Base-by-base conservation (phyloP, 2,113 vertebrate species). In the Pleuronectes platessa region DNA sequence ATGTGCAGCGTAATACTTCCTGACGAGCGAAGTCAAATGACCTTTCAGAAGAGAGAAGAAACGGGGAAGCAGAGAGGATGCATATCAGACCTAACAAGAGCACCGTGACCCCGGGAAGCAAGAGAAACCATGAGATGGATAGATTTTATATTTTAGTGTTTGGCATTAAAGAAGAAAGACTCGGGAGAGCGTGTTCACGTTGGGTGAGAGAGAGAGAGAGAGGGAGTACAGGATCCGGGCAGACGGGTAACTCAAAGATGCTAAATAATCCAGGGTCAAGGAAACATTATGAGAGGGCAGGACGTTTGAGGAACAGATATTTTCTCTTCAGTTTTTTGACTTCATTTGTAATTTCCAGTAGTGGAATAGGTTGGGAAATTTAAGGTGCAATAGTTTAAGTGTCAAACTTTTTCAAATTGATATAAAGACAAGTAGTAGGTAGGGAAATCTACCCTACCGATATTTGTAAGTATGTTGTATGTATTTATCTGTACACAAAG, bases 41-140 rank as follows among this genome's bases (percentile, higher is more conserved):
- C 58, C 67, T 84, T 69, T 4, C 15, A 40, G 27, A 55, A 62
- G 9, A 53, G 40, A 40, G 14, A 3, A 8, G 23, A 21, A 27
- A 31, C 7, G 37, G 42, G 60, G 37, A 54, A 40, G 24, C 8
- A 18, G 13, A 61, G 2, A 24, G 5, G 70, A 42, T 63, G n/a
- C 49, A 21, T 64, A 59, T 72, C 63, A 76, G 60, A 74, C 62
- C 76, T 77, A 40, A 61, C 17, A n/a, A 61, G 65, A 68, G 55
- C 53, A 58, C 4, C 1, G n/a, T 68, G 69, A 85, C 85, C 45
- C 68, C 40, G 58, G 60, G 10, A n/a, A 26, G 4, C 20, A 42
- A 66, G 37, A 31, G 58, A 53, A 66, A 76, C 63, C 76, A 68
- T 35, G 53, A 59, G 14, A 60, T 40, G 11, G 47, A 60, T 59